These are phyloP conservation scores for Labrus mixtus DNA, from an alignment of 2,113 vertebrate species.

Conservation along the genomic window DNA sequence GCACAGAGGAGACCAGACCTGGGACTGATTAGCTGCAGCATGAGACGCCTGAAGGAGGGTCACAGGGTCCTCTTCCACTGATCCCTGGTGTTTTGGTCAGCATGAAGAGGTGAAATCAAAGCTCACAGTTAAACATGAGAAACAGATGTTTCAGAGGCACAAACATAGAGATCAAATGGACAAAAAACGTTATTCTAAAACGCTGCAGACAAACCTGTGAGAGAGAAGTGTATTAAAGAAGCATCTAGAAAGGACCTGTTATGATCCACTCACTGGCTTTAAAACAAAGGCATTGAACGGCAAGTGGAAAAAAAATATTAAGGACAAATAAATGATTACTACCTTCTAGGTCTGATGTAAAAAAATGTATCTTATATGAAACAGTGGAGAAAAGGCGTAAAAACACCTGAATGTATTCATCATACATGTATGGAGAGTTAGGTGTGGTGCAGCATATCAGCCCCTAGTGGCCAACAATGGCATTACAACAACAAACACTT, in stretches of 20 bases:
- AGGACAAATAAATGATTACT: not conserved
- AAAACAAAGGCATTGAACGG: not conserved
- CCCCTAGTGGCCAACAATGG: not conserved
- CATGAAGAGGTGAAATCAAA: constrained; percentile 70
- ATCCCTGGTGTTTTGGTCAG: constrained; percentile 81
- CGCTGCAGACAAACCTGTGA: not conserved
- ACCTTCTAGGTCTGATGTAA: too few species aligned
- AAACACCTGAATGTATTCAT: too few species aligned
- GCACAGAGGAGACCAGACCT: constrained; percentile 83
- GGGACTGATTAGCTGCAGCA: constrained; percentile 78
- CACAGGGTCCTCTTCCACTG: constrained; percentile 83
- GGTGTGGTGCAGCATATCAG: too few species aligned
- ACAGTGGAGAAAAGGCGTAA: too few species aligned
- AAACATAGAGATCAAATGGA: not conserved
- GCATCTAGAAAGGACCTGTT: not conserved
- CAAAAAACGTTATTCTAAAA: not conserved
- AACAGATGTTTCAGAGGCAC: constrained; percentile 3
- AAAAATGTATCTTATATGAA: too few species aligned
- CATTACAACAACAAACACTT: constrained; percentile 1
- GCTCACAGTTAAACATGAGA: constrained; percentile 72
- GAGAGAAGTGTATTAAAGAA: not conserved
- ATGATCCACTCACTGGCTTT: not conserved
- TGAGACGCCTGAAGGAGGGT: constrained; percentile 81
- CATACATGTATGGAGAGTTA: too few species aligned
- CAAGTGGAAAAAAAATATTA: not conserved